These are phyloP conservation scores for Psix sp. DNA, from an alignment of 1,140 invertebrate species.

Conservation along the genomic window DNA sequence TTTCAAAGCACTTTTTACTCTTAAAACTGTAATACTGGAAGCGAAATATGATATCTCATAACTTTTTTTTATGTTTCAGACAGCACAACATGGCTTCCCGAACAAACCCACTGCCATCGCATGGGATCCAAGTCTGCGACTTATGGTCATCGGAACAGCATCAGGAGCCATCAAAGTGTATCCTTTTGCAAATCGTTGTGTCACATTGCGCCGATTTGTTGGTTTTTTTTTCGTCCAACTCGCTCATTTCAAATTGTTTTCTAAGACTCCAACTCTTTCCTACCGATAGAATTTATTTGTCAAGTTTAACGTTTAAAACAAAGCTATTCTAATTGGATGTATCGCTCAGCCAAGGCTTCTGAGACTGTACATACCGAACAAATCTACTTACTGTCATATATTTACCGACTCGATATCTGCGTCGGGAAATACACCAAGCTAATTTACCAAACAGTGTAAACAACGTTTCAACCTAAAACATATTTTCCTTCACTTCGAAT, in stretches of 20 bases:
- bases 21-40: no score
- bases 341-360: constrained; percentile 46
- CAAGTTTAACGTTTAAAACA: constrained; percentile 28
- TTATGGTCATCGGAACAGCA: constrained; percentile 94
- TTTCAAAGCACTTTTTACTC: no score
- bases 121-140: constrained; percentile 90
- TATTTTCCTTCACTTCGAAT: constrained; percentile 62
- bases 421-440: no score
- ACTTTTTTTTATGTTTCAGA: constrained; percentile 81
- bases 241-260: no score
- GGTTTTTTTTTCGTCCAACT: no score
- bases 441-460: no score
- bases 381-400: constrained; percentile 50
- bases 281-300: background rate
- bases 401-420: constrained; percentile 25
- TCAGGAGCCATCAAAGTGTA: constrained; percentile 94
- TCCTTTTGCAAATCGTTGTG: constrained; percentile 75
- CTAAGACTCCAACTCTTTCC: no score
- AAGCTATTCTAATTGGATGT: constrained; percentile 51
- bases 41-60: background rate
- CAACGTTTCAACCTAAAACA: background rate
- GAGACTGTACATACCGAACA: constrained; percentile 33
- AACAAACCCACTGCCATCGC: constrained; percentile 95
- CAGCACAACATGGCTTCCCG: constrained; percentile 96
- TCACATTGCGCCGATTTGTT: no score